Evolutionary conservation across 2,113 vertebrate species (phyloP).

Genomic region (Entelurus aequoreus): DNA sequence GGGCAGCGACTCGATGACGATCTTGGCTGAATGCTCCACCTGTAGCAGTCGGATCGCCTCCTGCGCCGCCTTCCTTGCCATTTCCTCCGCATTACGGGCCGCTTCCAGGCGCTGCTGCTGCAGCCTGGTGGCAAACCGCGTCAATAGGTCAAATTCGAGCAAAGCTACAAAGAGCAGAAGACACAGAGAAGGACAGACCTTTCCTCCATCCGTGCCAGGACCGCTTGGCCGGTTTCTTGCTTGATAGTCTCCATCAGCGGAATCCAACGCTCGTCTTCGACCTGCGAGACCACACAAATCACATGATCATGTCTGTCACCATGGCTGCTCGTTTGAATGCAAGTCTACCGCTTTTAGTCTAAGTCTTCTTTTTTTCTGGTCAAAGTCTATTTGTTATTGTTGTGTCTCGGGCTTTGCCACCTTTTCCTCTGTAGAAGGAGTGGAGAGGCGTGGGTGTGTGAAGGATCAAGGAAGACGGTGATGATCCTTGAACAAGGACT

Average conservation of each 20-base stretch:
- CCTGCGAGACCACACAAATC: slow-evolving; percentile 21
- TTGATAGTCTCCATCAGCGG: slow-evolving; percentile 35
- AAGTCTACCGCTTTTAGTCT: too few relatives aligned
- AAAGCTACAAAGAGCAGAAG: not conserved
- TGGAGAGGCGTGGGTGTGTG: too few relatives aligned
- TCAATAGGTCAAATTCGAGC: not conserved
- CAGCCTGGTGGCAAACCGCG: slow-evolving; percentile 38
- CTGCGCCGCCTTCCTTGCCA: slow-evolving; percentile 58
- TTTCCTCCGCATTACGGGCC: slow-evolving; percentile 53
- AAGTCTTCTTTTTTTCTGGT: too few relatives aligned
- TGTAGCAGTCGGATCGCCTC: slow-evolving; percentile 58
- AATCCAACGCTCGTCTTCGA: slow-evolving; percentile 16
- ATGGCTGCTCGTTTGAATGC: too few relatives aligned
- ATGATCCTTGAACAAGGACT: too few relatives aligned
- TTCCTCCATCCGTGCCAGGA: slow-evolving; percentile 49
- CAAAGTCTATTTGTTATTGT: too few relatives aligned
- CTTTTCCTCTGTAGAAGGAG: too few relatives aligned
- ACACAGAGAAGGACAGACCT: slow-evolving; percentile 23
- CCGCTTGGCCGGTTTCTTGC: slow-evolving; percentile 39
- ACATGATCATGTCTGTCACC: too few relatives aligned
- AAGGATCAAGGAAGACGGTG: too few relatives aligned
- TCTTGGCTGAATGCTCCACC: slow-evolving; percentile 48
- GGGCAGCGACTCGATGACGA: slow-evolving; percentile 39
- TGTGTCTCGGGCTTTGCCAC: too few relatives aligned
- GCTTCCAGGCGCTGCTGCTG: slow-evolving; percentile 57